Conservation (phyloP, 2,797 vertebrate genomes). For the Siniperca scherzeri region DNA sequence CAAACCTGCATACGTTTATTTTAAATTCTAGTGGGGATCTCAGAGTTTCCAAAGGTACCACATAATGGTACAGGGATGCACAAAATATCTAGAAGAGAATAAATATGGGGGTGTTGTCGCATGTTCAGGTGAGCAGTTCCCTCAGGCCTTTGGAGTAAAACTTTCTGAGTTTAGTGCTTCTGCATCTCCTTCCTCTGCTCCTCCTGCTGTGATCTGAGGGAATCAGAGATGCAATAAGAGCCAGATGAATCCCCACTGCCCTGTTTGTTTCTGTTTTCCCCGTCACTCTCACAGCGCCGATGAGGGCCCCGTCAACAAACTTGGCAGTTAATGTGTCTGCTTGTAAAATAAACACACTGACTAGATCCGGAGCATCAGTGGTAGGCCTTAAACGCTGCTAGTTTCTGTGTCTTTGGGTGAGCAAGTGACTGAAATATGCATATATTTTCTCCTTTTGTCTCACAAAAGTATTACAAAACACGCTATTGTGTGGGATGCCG, state of each 20-base stretch:
- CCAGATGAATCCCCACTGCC: constrained; percentile 57
- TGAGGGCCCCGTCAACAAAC: constrained; percentile 40
- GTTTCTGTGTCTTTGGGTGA: constrained; percentile 17
- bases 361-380: constrained; percentile 38
- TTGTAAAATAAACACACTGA: constrained; percentile 49
- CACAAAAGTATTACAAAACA: constrained; percentile 38
- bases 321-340: constrained; percentile 32
- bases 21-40: not conserved
- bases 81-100: not conserved
- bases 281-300: constrained; percentile 35
- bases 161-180: constrained; percentile 35
- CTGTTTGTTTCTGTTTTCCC: constrained; percentile 48
- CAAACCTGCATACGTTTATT: not conserved
- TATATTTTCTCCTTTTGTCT: constrained; percentile 40
- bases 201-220: constrained; percentile 41
- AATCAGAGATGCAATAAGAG: constrained; percentile 58
- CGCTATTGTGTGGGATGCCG: constrained; percentile 32
- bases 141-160: constrained; percentile 49
- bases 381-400: constrained; percentile 13
- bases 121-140: constrained; percentile 43
- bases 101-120: constrained; percentile 25
- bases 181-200: constrained; percentile 34
- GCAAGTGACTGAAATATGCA: constrained; percentile 32
- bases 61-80: not conserved
- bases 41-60: not conserved